These are phyloP conservation scores for Philereme transversata DNA, from an alignment of 2,888 invertebrate genomes.

Conservation along the genomic window DNA sequence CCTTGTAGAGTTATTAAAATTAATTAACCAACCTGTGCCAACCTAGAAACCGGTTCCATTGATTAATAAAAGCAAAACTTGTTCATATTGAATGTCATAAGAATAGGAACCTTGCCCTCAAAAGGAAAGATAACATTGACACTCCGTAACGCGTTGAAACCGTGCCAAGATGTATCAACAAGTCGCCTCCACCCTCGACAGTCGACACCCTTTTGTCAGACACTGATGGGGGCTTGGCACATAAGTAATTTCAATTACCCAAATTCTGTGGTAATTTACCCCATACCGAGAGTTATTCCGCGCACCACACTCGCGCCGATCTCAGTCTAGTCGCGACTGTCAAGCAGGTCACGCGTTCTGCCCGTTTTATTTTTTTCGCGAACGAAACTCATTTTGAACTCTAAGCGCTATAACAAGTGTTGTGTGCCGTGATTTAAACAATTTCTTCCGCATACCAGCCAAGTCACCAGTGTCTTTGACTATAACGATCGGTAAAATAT, in stretches of 20 bases:
- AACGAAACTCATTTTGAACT: slow-evolving; percentile 46
- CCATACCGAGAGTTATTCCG: slow-evolving; percentile 46
- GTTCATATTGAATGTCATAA: slow-evolving; percentile 6
- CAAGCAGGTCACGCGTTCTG: slow-evolving; percentile 46
- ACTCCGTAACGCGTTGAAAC: slow-evolving; percentile 27
- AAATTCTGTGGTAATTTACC: slow-evolving; percentile 57
- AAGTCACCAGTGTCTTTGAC: slow-evolving; percentile 3
- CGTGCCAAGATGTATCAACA: slow-evolving; percentile 40
- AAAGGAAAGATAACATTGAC: slow-evolving; percentile 11
- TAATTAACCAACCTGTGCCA: not conserved
- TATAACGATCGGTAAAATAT: slow-evolving; percentile 10
- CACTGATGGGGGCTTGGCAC: slow-evolving; percentile 7
- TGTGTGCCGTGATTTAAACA: slow-evolving; percentile 37
- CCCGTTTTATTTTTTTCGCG: slow-evolving; percentile 42
- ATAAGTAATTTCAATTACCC: slow-evolving; percentile 45
- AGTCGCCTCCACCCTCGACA: slow-evolving; percentile 25
- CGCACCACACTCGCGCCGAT: slow-evolving; percentile 51
- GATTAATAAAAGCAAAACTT: slow-evolving; percentile 8
- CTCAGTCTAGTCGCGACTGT: slow-evolving; percentile 57
- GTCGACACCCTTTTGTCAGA: slow-evolving; percentile 11
- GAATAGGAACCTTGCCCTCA: slow-evolving; percentile 13
- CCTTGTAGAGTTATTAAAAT: not conserved
- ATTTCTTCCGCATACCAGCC: slow-evolving; percentile 1
- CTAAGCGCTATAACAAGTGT: slow-evolving; percentile 38
- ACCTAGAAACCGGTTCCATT: slow-evolving; percentile 5